Base-by-base conservation (phyloP, 2,113 vertebrate genomes). In the Ciconia boyciana region DNA sequence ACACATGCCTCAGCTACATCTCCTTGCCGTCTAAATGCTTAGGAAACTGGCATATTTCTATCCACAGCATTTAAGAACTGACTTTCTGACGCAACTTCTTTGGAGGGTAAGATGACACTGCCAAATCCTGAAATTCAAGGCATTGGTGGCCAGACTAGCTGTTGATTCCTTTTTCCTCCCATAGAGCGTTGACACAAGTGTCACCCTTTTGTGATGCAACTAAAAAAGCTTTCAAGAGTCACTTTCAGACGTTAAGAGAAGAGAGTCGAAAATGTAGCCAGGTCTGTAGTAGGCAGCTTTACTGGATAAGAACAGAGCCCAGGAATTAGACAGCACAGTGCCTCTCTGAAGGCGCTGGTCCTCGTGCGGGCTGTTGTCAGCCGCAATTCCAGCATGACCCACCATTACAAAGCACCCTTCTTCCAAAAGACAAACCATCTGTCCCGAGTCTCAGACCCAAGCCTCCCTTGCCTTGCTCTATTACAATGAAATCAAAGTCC, bases 401-500 rank as follows among this genome's bases (percentile, higher is more conserved):
- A 71, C 52, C 41, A 39, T 70, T 29, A 95, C 83, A 97, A 96
- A 96, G 79, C 74, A 31, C 34, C 39, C 77, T 91, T 85, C 46
- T 94, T 87, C 49, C 51, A 68, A 52, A 18, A 84, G 82, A 72
- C 75, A 83, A 85, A 9, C 81, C 75, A 44, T 81, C 70, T 93
- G 87, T 60, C 54, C 64, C 1, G 0, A 36, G 66, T 13, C 87
- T 93, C 88, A 81, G 61, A 78, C 62, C 31, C 32, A 24, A 93
- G n/a, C 11, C 24, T 78, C 80, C 39, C 54, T 83, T 62, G 69
- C n/a, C 70, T 77, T 85, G 43, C n/a, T 36, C 77, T 72, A 52
- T 20, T 60, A 95, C 90, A 96, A 95, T 83, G 70, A 89, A 97
- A 94, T 86, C 89, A 68, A 96, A 96, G 87, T 93, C 68, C 71